Conservation (phyloP, 2,797 vertebrate genomes). For the Triplophysa bombifrons region DNA sequence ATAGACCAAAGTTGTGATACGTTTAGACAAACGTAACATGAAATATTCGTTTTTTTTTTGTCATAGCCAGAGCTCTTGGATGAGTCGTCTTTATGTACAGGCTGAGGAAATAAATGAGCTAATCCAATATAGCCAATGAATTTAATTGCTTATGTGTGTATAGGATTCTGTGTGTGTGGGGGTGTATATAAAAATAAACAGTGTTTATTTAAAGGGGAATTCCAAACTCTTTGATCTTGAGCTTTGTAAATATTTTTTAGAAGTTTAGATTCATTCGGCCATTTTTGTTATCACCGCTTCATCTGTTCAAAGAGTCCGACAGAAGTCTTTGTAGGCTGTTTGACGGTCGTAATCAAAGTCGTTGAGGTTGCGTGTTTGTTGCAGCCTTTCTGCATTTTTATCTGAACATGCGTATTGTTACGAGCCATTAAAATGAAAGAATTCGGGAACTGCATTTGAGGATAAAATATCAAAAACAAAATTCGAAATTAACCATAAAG, state of each 20-base stretch:
- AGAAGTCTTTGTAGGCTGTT: no score
- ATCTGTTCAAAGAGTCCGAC: constrained; percentile 21
- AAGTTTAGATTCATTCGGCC: not conserved
- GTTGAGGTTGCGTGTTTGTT: no score
- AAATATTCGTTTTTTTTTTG: constrained; percentile 16
- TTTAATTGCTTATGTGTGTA: constrained; percentile 42
- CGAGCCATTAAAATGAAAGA: no score
- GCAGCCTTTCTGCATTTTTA: no score
- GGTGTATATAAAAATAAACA: constrained; percentile 27
- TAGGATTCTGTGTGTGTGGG: not conserved
- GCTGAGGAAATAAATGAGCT: constrained; percentile 46
- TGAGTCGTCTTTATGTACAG: constrained; percentile 7
- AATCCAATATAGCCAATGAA: constrained; percentile 46
- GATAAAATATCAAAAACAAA: no score
- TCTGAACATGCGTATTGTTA: no score
- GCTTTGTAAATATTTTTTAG: constrained; percentile 46
- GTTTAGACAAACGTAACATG: not conserved
- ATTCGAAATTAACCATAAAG: no score
- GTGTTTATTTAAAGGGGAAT: constrained; percentile 25
- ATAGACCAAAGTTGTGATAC: not conserved
- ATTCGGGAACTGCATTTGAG: no score
- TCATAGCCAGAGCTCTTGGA: not conserved
- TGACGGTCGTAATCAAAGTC: no score
- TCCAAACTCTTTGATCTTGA: constrained; percentile 44
- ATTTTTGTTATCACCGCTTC: not conserved